These are phyloP conservation scores for Nothura maculosa DNA, from an alignment of 2,797 vertebrate species.

Conservation along the genomic window DNA sequence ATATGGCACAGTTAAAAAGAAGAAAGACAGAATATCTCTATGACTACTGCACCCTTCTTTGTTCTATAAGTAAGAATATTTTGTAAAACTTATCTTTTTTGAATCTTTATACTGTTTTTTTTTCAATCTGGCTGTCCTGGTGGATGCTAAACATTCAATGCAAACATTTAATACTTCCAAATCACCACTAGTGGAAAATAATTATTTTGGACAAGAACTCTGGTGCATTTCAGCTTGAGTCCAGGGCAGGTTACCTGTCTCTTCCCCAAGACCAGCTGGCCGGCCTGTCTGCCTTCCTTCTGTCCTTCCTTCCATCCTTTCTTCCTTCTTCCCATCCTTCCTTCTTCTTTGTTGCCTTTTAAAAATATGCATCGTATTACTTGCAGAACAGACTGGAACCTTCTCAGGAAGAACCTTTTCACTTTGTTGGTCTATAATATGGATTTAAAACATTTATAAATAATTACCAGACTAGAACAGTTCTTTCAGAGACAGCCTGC, in stretches of 20 bases:
- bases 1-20: neutral
- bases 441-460: conserved; percentile 40
- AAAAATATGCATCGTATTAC: neutral
- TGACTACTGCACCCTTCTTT: neutral
- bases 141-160: neutral
- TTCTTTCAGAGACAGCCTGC: neutral
- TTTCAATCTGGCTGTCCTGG: neutral
- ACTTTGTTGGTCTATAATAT: neutral
- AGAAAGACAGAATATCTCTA: neutral
- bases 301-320: rapidly evolving
- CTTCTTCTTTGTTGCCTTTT: neutral
- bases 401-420: neutral
- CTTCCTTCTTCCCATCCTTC: too few species aligned
- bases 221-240: neutral
- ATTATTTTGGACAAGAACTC: neutral
- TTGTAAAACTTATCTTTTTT: neutral
- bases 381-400: neutral
- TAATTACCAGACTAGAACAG: neutral
- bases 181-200: neutral
- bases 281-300: rapidly evolving
- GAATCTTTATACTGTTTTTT: neutral
- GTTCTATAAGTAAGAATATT: neutral
- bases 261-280: neutral
- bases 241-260: neutral
- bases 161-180: neutral